Percentiles rank a stretch among this genome's conserved stretches.
Conservation (phyloP, 2,888 invertebrate species). For the Antheraea assamensis region DNA sequence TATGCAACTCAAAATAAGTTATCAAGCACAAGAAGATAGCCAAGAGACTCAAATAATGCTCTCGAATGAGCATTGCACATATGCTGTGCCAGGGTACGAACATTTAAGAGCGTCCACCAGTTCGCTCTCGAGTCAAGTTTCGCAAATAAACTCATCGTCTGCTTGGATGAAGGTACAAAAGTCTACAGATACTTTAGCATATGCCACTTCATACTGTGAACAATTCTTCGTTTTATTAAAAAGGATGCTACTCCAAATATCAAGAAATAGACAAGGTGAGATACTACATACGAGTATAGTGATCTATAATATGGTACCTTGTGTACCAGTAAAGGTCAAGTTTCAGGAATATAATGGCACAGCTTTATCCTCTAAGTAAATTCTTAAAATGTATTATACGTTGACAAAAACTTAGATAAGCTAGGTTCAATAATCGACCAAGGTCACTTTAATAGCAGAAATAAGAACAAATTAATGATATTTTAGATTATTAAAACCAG, state of each 20-base stretch:
- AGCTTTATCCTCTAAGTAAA: no score
- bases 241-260: constrained; percentile 83
- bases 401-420: no score
- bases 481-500: no score
- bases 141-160: constrained; percentile 64
- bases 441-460: no score
- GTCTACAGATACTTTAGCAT: constrained; percentile 63
- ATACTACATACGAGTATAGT: neutral
- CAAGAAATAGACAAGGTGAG: constrained; percentile 81
- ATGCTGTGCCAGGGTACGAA: constrained; percentile 65
- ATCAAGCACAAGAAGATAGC: constrained; percentile 60
- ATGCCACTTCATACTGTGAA: constrained; percentile 77
- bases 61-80: constrained; percentile 65
- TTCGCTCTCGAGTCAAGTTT: constrained; percentile 65
- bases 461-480: no score
- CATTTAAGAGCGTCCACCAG: constrained; percentile 59
- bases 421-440: no score
- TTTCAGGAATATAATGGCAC: no score
- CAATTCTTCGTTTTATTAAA: constrained; percentile 83
- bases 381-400: no score
- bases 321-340: no score
- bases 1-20: constrained; percentile 68
- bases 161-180: constrained; percentile 81
- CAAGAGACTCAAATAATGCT: constrained; percentile 68
- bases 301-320: no score